These are phyloP conservation scores for Entelurus aequoreus DNA, from an alignment of 2,113 vertebrate genomes.

Conservation along the genomic window DNA sequence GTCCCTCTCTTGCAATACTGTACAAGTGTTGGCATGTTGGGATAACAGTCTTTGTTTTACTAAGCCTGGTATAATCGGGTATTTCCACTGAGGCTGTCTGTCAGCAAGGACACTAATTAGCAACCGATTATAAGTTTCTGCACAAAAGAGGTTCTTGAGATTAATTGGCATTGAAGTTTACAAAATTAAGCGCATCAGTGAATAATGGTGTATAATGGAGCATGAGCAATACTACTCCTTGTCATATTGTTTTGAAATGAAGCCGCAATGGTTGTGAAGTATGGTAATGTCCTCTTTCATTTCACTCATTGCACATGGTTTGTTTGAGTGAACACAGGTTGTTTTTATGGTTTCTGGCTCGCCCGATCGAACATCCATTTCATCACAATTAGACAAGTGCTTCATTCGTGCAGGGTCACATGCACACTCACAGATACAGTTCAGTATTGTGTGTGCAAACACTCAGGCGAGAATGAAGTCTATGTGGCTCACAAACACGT, in stretches of 20 bases:
- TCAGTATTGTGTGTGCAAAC: background rate
- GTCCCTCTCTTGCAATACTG: conserved; percentile 17
- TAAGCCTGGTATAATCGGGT: conserved; percentile 55
- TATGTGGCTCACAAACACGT: conserved; percentile 1
- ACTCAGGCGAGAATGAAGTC: conserved; percentile 9
- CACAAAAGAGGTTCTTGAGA: conserved; percentile 63
- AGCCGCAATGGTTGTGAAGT: background rate
- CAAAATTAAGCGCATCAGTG: conserved; percentile 49
- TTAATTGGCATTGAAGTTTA: conserved; percentile 61
- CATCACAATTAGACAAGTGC: conserved; percentile 40
- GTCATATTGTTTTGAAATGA: conserved; percentile 22
- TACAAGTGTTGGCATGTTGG: conserved; percentile 49
- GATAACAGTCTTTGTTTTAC: conserved; percentile 56
- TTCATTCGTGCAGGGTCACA: background rate
- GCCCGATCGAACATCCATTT: background rate
- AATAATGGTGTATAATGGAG: conserved; percentile 61
- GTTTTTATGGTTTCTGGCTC: background rate
- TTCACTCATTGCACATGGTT: background rate
- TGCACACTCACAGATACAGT: background rate
- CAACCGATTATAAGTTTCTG: conserved; percentile 55
- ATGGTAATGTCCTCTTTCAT: background rate
- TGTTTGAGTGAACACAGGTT: background rate
- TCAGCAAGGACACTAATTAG: conserved; percentile 60
- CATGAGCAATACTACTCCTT: conserved; percentile 48
- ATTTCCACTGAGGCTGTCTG: conserved; percentile 63